Conservation (phyloP, 2,888 invertebrate species). For the Amphipoea lucens region DNA sequence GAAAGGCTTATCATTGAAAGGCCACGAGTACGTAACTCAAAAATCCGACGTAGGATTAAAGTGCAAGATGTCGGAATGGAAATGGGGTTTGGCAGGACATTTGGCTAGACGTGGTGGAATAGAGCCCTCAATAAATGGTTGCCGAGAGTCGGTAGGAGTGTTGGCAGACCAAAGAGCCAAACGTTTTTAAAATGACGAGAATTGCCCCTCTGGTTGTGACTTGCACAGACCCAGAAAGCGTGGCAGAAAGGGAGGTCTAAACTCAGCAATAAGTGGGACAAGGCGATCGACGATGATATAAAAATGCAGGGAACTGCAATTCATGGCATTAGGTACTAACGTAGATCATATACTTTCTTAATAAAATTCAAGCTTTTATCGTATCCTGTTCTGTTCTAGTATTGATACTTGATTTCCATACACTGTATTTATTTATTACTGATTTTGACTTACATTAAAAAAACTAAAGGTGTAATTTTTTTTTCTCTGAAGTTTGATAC, state of each 20-base stretch:
- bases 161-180: not conserved
- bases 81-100: not conserved
- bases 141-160: not conserved
- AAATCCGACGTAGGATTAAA: not conserved
- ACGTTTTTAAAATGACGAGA: no score
- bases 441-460: not conserved
- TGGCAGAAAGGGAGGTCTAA: not conserved
- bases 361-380: conserved; percentile 1
- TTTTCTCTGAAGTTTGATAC: not conserved
- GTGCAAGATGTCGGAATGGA: not conserved
- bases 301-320: not conserved
- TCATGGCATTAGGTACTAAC: not conserved
- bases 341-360: not conserved
- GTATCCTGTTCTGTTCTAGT: not conserved
- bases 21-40: not conserved
- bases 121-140: not conserved
- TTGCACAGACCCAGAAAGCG: not conserved
- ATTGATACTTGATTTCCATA: not conserved
- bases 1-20: not conserved
- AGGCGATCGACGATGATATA: not conserved
- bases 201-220: not conserved
- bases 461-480: not conserved
- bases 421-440: not conserved
- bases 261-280: not conserved
- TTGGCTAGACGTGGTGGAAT: not conserved